phyloP scores from a whole-genome alignment of 2,113 vertebrate species.

The Paedocypris sp. region DNA sequence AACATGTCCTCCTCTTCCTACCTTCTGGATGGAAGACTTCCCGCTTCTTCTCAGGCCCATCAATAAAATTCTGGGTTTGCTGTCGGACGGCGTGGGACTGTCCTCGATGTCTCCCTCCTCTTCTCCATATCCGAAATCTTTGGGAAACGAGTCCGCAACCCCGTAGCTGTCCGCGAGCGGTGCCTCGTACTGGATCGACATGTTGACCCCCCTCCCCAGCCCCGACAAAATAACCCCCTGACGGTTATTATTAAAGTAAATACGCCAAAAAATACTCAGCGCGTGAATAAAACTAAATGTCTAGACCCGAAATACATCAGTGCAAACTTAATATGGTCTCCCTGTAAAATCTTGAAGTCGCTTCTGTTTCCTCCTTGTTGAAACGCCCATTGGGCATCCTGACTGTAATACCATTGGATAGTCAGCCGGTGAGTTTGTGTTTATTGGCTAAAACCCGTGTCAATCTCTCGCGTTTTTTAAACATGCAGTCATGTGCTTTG shows the following conservation, averaged over 20 bases:
- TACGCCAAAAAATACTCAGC: not conserved
- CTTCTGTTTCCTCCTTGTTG: conserved; percentile 53
- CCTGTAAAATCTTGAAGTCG: conserved; percentile 45
- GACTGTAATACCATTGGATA: conserved; percentile 42
- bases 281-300: conserved; percentile 22
- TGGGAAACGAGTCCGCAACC: conserved; percentile 83
- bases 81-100: conserved; percentile 66
- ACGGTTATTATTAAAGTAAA: conserved; percentile 17
- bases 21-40: conserved; percentile 98
- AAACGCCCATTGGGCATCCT: conserved; percentile 35
- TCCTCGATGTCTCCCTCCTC: conserved; percentile 87
- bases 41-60: conserved; percentile 94
- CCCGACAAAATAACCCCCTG: conserved; percentile 26
- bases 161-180: conserved; percentile 79
- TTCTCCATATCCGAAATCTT: conserved; percentile 90
- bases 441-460: conserved; percentile 38
- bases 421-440: rapidly evolving
- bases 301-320: conserved; percentile 5
- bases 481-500: conserved; percentile 49
- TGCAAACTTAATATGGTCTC: conserved; percentile 33
- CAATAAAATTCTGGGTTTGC: conserved; percentile 87
- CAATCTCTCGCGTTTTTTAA: conserved; percentile 25
- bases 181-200: conserved; percentile 94
- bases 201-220: conserved; percentile 58
- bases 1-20: conserved; percentile 40